Conservation (phyloP, 2,888 invertebrate genomes). For the Sinhomidia bicolor region DNA sequence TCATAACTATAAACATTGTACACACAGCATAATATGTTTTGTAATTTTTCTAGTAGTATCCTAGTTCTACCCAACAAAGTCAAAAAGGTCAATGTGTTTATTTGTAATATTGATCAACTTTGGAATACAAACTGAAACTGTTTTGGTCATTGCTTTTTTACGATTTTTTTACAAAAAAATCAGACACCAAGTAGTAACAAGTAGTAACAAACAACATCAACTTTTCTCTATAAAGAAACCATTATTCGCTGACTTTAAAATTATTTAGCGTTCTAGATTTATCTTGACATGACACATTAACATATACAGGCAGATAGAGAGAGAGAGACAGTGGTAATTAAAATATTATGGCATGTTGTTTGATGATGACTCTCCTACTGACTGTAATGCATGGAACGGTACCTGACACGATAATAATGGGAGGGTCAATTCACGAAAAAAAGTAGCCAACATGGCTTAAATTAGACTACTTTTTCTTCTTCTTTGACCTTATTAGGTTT, state of each 20-base stretch:
- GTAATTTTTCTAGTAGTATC: neutral
- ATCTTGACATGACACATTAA: too few relatives aligned
- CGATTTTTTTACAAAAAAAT: neutral
- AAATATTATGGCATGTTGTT: neutral
- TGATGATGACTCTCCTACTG: neutral
- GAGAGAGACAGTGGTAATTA: too few relatives aligned
- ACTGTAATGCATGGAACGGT: neutral
- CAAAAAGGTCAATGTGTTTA: neutral
- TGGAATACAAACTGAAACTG: neutral
- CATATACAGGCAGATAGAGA: too few relatives aligned
- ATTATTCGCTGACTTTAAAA: neutral
- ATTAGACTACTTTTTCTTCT: too few relatives aligned
- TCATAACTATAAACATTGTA: constrained; percentile 14
- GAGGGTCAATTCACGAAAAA: too few relatives aligned
- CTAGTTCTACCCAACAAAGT: neutral
- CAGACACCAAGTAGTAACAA: neutral
- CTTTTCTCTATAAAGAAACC: neutral
- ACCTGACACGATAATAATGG: too few relatives aligned
- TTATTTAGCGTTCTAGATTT: neutral
- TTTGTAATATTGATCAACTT: neutral
- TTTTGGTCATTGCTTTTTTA: neutral
- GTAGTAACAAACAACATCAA: neutral
- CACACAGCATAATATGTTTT: neutral
- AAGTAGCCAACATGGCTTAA: too few relatives aligned
- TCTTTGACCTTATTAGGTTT: neutral